Conservation (phyloP, 1,140 invertebrate species). For the Dendroctonus ponderosae region DNA sequence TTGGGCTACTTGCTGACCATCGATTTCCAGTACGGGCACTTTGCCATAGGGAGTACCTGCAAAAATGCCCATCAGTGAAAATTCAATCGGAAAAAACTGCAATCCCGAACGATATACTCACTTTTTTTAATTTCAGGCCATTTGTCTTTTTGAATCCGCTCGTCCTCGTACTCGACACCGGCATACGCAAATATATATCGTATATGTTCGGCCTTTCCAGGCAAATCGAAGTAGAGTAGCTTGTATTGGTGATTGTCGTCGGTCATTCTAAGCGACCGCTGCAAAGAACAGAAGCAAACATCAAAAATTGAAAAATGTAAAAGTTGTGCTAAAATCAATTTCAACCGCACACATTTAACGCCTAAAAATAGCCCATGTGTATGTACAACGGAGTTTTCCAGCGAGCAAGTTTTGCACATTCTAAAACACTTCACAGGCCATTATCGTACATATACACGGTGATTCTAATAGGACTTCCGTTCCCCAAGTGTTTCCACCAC, state of each 20-base stretch:
- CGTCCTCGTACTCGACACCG: slow-evolving; percentile 63
- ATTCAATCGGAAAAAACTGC: neutral
- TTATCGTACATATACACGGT: neutral
- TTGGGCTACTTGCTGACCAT: slow-evolving; percentile 64
- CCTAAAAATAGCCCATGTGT: slow-evolving; percentile 2
- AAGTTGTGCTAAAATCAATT: slow-evolving; percentile 7
- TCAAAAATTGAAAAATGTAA: neutral
- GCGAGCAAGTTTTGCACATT: neutral
- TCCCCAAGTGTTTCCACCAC: neutral
- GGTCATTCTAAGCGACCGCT: slow-evolving; percentile 4
- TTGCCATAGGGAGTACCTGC: slow-evolving; percentile 60
- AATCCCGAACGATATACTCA: slow-evolving; percentile 44
- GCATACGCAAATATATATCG: slow-evolving; percentile 65
- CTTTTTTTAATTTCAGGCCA: slow-evolving; percentile 59
- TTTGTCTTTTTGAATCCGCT: slow-evolving; percentile 56
- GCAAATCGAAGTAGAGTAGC: slow-evolving; percentile 65
- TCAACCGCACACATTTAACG: neutral
- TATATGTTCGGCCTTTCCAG: slow-evolving; percentile 67
- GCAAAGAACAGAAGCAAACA: neutral
- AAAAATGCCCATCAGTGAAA: slow-evolving; percentile 7
- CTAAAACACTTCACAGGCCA: neutral
- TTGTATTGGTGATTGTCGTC: slow-evolving; percentile 52
- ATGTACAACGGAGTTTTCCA: neutral
- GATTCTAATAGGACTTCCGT: neutral
- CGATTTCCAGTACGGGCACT: slow-evolving; percentile 66